phyloP scores from a whole-genome alignment of 37 sponge, comb jelly and placozoan genomes.

The Cliona cf. orientalis region DNA sequence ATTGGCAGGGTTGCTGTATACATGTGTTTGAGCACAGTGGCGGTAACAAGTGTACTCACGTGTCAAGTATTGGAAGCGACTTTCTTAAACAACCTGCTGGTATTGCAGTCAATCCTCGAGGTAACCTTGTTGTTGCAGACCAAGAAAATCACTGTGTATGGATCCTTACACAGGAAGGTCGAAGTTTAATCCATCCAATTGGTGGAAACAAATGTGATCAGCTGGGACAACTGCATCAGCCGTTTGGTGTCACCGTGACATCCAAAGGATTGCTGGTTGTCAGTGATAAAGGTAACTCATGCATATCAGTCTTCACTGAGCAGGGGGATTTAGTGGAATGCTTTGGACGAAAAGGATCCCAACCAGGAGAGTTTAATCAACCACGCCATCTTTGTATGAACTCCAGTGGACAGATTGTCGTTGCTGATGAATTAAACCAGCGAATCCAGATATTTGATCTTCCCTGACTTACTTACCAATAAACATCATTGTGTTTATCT shows the following conservation, averaged over 20 bases:
- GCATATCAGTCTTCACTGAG: slow-evolving; percentile 6
- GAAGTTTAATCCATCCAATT: not conserved
- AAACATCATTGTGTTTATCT: too few species aligned
- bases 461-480: not conserved
- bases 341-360: slow-evolving; percentile 5
- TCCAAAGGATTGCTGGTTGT: not conserved
- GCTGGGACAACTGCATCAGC: slow-evolving; percentile 2
- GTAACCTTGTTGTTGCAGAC: slow-evolving; percentile 16
- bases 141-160: slow-evolving; percentile 27
- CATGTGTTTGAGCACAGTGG: not conserved
- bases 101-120: not conserved
- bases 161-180: slow-evolving; percentile 8
- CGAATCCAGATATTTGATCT: slow-evolving; percentile 34
- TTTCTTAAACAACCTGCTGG: slow-evolving; percentile 21
- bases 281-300: slow-evolving; percentile 16
- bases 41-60: not conserved
- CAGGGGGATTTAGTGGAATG: slow-evolving; percentile 7
- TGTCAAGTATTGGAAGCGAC: not conserved
- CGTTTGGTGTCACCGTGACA: slow-evolving; percentile 20
- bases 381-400: slow-evolving; percentile 30
- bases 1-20: slow-evolving; percentile 22
- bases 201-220: not conserved
- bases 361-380: not conserved
- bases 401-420: slow-evolving; percentile 4
- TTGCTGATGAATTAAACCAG: slow-evolving; percentile 41